phyloP scores from a whole-genome alignment of 2,797 vertebrate species.

The Intellagama lesueurii region DNA sequence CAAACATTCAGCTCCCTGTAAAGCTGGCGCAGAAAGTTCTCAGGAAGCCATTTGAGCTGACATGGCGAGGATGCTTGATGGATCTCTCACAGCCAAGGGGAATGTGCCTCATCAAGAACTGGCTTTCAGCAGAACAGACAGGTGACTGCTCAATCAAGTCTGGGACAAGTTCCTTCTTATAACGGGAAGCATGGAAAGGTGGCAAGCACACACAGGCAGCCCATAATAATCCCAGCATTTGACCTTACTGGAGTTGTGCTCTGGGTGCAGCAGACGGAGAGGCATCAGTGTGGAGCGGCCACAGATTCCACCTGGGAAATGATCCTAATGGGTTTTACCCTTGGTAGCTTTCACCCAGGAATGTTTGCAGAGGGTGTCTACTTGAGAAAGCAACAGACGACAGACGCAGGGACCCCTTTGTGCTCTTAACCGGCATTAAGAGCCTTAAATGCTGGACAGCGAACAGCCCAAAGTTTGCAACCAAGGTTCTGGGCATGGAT shows the following conservation, averaged over 20 bases:
- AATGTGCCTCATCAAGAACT: neutral
- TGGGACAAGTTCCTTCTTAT: neutral
- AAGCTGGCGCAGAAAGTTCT: conserved; percentile 1
- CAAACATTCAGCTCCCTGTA: conserved; percentile 7
- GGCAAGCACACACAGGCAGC: neutral
- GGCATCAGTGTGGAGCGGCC: neutral
- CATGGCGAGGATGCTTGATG: neutral
- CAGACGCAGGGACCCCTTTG: too few species aligned
- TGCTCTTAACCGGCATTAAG: too few species aligned
- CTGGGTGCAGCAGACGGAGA: neutral
- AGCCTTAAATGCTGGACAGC: too few species aligned
- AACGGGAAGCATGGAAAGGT: neutral
- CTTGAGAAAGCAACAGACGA: too few species aligned
- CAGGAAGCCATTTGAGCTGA: conserved; percentile 25
- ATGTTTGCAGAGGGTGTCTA: too few species aligned
- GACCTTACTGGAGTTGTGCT: neutral
- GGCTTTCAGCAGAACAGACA: neutral
- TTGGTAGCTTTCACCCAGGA: too few species aligned
- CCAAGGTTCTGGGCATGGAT: too few species aligned
- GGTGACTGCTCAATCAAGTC: neutral
- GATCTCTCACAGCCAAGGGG: neutral
- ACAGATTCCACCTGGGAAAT: neutral
- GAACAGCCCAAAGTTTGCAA: too few species aligned
- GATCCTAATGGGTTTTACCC: too few species aligned
- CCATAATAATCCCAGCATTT: neutral